Evolutionary conservation across 2,888 invertebrate genomes (phyloP).

Genomic region (Copidosoma aretas): DNA sequence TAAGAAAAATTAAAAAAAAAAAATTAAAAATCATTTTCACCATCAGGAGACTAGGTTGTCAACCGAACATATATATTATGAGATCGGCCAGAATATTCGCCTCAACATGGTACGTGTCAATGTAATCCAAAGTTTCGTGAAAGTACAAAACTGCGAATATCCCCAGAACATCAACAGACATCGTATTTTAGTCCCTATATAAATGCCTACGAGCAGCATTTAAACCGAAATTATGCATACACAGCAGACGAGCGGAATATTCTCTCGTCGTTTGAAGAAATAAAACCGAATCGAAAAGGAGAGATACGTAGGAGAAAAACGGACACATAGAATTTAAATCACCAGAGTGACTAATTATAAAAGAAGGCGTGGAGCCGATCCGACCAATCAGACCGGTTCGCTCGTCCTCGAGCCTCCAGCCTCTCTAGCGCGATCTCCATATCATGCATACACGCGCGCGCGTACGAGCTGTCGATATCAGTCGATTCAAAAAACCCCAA

Average conservation of each 20-base stretch:
- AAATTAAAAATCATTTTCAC: too few species aligned
- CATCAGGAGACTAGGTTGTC: too few species aligned
- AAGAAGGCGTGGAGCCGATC: conserved; percentile 59
- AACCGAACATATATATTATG: too few species aligned
- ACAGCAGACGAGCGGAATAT: neutral
- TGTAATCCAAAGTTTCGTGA: too few species aligned
- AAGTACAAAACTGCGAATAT: too few species aligned
- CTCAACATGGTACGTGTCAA: too few species aligned
- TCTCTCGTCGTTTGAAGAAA: neutral
- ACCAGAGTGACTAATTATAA: conserved; percentile 52
- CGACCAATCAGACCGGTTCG: conserved; percentile 59
- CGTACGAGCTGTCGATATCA: neutral
- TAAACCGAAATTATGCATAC: too few species aligned
- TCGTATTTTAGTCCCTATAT: too few species aligned
- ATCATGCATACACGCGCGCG: neutral
- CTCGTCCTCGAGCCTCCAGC: conserved; percentile 52
- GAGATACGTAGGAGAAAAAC: neutral
- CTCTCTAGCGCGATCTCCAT: neutral
- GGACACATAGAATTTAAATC: conserved; percentile 1
- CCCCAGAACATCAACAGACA: too few species aligned
- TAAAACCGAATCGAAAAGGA: neutral
- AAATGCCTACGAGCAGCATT: too few species aligned
- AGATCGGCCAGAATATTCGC: too few species aligned
- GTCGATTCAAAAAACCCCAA: conserved; percentile 6
- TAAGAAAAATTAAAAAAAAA: too few species aligned